A percentile compares a stretch with the other conserved stretches of the same genome.
Conservation (phyloP, 2,888 invertebrate species). For the Hypercompe scribonia region DNA sequence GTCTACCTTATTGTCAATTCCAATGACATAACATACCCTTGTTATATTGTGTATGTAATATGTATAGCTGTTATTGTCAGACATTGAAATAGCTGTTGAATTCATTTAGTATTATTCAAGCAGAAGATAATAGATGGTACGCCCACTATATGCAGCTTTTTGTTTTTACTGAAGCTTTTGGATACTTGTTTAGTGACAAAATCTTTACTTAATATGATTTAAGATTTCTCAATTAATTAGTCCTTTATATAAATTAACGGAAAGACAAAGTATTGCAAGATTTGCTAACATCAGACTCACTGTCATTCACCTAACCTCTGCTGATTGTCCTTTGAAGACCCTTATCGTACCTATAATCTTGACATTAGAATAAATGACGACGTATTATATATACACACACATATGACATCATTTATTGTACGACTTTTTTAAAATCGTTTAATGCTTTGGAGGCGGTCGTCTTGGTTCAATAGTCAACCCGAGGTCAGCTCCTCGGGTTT, state of each 20-base stretch:
- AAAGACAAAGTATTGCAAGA: too few species aligned
- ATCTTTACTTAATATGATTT: too few species aligned
- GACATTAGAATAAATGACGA: neutral
- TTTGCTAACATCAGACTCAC: neutral
- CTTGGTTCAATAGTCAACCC: slow-evolving; percentile 51
- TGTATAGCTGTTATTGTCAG: neutral
- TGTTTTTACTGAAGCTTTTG: neutral
- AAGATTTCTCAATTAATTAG: too few species aligned
- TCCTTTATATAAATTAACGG: too few species aligned
- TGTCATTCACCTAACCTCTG: neutral
- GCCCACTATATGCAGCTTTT: neutral
- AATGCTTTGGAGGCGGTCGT: slow-evolving; percentile 13
- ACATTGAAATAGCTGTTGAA: neutral
- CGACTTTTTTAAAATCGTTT: neutral
- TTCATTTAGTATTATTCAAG: neutral
- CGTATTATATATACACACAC: neutral
- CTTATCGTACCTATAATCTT: neutral
- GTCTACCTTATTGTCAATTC: too few species aligned
- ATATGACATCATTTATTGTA: neutral
- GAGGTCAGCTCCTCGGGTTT: slow-evolving; percentile 50
- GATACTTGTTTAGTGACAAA: too few species aligned
- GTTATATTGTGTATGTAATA: too few species aligned
- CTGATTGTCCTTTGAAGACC: neutral
- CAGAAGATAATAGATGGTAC: neutral
- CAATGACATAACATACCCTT: too few species aligned